phyloP scores from a whole-genome alignment of 2,113 vertebrate species.

The human region GRCh38 chr11:72609501-72610000 shows the following conservation, averaged over 20 bases:
- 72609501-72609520: neutral
- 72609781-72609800: neutral
- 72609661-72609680: slow-evolving; percentile 51
- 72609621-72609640: slow-evolving; percentile 38
- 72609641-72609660: slow-evolving; percentile 74
- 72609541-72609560: slow-evolving; percentile 42
- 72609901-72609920: neutral
- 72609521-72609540: slow-evolving; percentile 49
- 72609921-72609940: neutral
- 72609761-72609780: slow-evolving; percentile 39
- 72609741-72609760: slow-evolving; percentile 36
- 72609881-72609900: neutral
- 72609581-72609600: slow-evolving; percentile 63
- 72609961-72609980: neutral
- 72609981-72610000: neutral
- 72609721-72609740: slow-evolving; percentile 37
- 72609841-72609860: neutral
- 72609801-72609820: neutral
- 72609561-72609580: slow-evolving; percentile 65
- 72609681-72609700: slow-evolving; percentile 67
- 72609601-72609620: slow-evolving; percentile 57
- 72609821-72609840: neutral
- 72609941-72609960: neutral
- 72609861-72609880: neutral
- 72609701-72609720: neutral